Base-by-base conservation (phyloP, 2,113 vertebrate genomes). In the Epinephelus moara region DNA sequence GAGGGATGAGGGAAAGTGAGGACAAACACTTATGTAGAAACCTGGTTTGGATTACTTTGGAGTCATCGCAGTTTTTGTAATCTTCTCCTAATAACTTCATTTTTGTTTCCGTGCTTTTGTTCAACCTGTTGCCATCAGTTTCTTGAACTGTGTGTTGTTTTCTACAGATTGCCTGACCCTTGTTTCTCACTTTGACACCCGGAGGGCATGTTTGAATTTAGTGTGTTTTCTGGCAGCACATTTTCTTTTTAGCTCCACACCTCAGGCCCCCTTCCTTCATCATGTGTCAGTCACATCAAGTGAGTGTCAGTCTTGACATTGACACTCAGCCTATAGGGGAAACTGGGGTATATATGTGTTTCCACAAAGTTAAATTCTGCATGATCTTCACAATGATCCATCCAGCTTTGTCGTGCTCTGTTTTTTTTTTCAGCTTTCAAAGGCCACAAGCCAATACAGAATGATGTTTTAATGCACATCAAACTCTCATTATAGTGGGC, bases 301-400 rank as follows among this genome's bases (percentile, higher is more conserved):
- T 87, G 50, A 83, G 70, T 49, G 67, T 91, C 89, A 82, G 21
- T 37, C n/a, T 27, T 61, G 77, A 74, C 80, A 60, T 5, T 11
- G 60, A 71, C 37, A 10, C 74, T 37, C 67, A 4, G 57, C 70
- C 82, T 23, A 3, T 4, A 15, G n/a, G 78, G 81, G 70, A 64
- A 59, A 50, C 10, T 6, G 37, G 23, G 19, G 23, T 66, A 9
- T 7, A 37, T 27, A 30, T 77, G 62, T 3, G 8, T 45, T 61
- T 45, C 56, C 49, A 21, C 33, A 0, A 8, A 66, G 77, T 57
- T 53, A 47, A 63, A 78, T 2, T 80, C 68, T 68, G 50, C 57
- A 12, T n/a, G 40, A 57, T 76, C 53, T 27, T 50, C 27, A 30
- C 50, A 11, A 23, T n/a, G 14, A 23, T 11, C 18, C 3, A 1